Conservation (phyloP, 2,113 vertebrate species). For the Solea solea region DNA sequence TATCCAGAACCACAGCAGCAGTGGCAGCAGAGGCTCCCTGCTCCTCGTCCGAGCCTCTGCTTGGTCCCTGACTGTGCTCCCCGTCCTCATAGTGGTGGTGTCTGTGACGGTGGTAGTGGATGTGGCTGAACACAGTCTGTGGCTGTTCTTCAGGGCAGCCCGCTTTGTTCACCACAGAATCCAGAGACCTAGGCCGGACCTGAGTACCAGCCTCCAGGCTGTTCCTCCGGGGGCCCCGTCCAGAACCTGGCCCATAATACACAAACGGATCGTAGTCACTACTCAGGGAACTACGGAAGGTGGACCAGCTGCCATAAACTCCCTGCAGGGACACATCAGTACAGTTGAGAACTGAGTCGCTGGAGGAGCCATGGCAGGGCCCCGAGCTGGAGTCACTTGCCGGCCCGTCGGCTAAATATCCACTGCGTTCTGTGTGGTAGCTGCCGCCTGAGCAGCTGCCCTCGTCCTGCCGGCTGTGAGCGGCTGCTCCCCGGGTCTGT, state of each 20-base stretch:
- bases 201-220: conserved; percentile 66
- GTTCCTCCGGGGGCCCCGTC: conserved; percentile 54
- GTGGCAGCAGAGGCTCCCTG: conserved; percentile 56
- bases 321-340: conserved; percentile 94
- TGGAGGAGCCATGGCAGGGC: conserved; percentile 95
- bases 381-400: conserved; percentile 97
- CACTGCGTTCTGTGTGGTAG: conserved; percentile 92
- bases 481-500: conserved; percentile 44
- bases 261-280: conserved; percentile 94
- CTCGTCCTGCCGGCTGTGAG: conserved; percentile 82
- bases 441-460: conserved; percentile 92
- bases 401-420: conserved; percentile 93
- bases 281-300: conserved; percentile 96
- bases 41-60: conserved; percentile 78
- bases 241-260: conserved; percentile 83
- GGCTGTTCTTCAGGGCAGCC: conserved; percentile 78
- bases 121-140: conserved; percentile 87
- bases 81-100: conserved; percentile 92
- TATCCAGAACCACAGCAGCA: conserved; percentile 59
- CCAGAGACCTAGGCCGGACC: conserved; percentile 86
- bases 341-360: conserved; percentile 95
- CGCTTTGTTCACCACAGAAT: conserved; percentile 82
- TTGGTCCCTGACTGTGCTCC: conserved; percentile 73
- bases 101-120: conserved; percentile 94
- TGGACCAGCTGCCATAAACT: conserved; percentile 95